phyloP scores from a whole-genome alignment of 2,797 vertebrate species.

The Darevskia mixta region DNA sequence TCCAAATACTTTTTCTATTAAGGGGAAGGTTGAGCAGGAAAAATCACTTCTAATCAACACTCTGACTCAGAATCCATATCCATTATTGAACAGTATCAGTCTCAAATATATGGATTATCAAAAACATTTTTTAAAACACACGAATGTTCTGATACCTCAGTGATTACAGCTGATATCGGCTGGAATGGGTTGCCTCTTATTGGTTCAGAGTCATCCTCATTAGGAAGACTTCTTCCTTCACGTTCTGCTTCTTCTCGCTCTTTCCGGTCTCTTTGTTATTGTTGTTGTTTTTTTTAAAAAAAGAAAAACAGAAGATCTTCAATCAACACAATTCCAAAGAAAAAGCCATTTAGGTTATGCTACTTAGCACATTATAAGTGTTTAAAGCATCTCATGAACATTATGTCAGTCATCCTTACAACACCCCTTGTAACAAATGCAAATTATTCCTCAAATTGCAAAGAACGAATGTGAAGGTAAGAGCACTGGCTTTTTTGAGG shows the following conservation, averaged over 20 bases:
- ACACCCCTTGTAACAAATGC: not conserved
- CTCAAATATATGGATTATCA: constrained; percentile 24
- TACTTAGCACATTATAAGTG: not conserved
- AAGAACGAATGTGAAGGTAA: not conserved
- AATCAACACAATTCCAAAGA: not conserved
- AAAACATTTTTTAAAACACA: constrained; percentile 17
- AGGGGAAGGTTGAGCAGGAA: not conserved
- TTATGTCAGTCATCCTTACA: not conserved
- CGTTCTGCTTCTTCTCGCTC: constrained; percentile 84
- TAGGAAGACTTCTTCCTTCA: constrained; percentile 72
- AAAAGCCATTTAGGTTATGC: not conserved
- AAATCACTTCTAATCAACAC: constrained; percentile 8
- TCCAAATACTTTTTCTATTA: not conserved
- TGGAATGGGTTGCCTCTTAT: constrained; percentile 82
- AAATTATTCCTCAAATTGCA: not conserved
- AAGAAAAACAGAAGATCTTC: constrained; percentile 13
- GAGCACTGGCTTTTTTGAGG: not conserved
- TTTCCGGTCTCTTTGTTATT: constrained; percentile 78
- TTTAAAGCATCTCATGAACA: not conserved
- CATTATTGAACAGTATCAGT: not conserved
- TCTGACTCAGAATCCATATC: not conserved
- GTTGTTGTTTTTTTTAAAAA: not conserved
- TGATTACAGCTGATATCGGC: constrained; percentile 84
- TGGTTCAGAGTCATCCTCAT: constrained; percentile 76
- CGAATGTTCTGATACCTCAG: constrained; percentile 80